Evolutionary conservation across 2,797 vertebrate species (phyloP).

Genomic region (Anniella stebbinsi): DNA sequence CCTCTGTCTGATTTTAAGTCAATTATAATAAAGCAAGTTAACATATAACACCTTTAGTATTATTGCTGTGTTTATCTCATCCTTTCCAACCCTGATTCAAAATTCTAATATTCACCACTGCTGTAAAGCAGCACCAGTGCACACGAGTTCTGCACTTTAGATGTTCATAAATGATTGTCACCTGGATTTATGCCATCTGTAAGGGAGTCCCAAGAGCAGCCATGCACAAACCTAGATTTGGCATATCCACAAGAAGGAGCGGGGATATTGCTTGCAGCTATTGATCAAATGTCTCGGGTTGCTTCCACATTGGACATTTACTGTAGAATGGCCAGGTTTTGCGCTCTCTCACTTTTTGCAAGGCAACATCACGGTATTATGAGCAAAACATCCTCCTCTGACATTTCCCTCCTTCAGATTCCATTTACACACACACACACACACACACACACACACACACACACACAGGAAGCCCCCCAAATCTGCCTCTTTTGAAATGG

Average conservation of each 20-base stretch:
- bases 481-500: too few species aligned
- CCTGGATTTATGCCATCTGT: not conserved
- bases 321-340: not conserved
- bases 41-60: not conserved
- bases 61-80: not conserved
- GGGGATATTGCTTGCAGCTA: not conserved
- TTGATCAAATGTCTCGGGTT: not conserved
- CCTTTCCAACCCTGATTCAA: not conserved
- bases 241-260: not conserved
- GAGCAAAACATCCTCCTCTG: not conserved
- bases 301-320: not conserved
- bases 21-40: not conserved
- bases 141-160: not conserved
- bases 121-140: not conserved
- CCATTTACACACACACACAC: too few species aligned
- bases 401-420: not conserved
- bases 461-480: too few species aligned
- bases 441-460: too few species aligned
- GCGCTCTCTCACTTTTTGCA: not conserved
- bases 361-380: not conserved
- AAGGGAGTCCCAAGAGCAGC: not conserved
- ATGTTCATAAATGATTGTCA: not conserved
- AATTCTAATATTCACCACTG: not conserved
- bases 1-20: not conserved
- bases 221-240: not conserved